A percentile compares a stretch with the other conserved stretches of the same genome.
These are phyloP conservation scores for Melitaea cinxia DNA, from an alignment of 1,140 invertebrate species.

Conservation along the genomic window DNA sequence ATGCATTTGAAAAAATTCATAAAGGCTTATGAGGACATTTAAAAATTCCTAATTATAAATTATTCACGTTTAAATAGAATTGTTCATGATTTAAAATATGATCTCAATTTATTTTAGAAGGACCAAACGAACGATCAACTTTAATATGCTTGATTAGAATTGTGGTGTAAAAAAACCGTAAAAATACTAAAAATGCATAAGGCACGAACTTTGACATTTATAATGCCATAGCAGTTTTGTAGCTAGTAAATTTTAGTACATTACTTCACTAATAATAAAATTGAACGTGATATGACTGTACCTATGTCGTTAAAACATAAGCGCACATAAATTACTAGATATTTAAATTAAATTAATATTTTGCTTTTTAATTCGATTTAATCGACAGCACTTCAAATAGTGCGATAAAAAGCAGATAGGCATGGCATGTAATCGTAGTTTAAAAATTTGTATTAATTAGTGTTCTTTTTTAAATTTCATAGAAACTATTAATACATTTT, in stretches of 20 bases:
- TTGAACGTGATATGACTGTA: neutral
- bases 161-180: no score
- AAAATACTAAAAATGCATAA: no score
- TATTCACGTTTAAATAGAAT: no score
- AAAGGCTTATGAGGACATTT: no score
- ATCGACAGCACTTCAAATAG: neutral
- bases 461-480: neutral
- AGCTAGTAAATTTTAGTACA: neutral
- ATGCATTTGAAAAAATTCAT: no score
- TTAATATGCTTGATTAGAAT: neutral
- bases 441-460: neutral
- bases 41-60: no score
- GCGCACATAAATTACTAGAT: neutral
- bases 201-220: neutral
- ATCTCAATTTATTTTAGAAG: neutral
- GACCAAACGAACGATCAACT: neutral
- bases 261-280: neutral
- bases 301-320: neutral
- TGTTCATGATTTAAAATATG: no score
- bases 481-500: neutral
- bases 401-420: neutral
- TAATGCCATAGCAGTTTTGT: neutral
- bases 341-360: neutral
- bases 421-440: neutral
- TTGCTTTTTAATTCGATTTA: neutral